These are phyloP conservation scores for Agriotes lineatus DNA, from an alignment of 2,888 invertebrate species.

Conservation along the genomic window DNA sequence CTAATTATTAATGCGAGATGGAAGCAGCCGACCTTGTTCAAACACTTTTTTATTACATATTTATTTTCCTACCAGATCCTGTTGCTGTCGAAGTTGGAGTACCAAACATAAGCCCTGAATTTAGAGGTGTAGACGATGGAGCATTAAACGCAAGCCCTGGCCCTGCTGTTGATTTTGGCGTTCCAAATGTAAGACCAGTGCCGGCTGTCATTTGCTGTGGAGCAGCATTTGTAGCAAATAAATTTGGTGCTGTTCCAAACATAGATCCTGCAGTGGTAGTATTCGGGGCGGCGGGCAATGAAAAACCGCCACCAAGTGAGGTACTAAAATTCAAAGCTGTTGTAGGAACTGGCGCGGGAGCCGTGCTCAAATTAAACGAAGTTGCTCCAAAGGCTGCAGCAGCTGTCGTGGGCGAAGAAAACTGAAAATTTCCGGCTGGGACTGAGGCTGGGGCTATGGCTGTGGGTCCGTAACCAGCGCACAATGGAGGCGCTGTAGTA, in stretches of 20 bases:
- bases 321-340: background rate
- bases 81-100: background rate
- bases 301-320: too few relatives aligned
- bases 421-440: constrained; percentile 38
- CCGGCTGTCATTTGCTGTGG: constrained; percentile 47
- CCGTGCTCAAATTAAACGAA: constrained; percentile 18
- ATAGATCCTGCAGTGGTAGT: constrained; percentile 19
- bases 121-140: background rate
- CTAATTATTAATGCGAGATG: too few relatives aligned
- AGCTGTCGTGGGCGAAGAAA: constrained; percentile 43
- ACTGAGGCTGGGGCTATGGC: constrained; percentile 39
- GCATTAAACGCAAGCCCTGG: background rate
- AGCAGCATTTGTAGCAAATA: constrained; percentile 37
- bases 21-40: too few relatives aligned
- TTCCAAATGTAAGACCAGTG: background rate
- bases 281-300: background rate
- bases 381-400: constrained; percentile 19
- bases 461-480: constrained; percentile 23
- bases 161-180: constrained; percentile 1
- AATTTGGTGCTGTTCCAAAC: constrained; percentile 1
- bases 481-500: constrained; percentile 13
- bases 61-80: too few relatives aligned
- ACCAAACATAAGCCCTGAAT: constrained; percentile 13
- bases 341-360: background rate
- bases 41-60: too few relatives aligned